Evolutionary conservation across 2,888 invertebrate genomes (phyloP), one percentile per base, ranked within the genome.

Genomic region (Marronus borbonicus): DNA sequence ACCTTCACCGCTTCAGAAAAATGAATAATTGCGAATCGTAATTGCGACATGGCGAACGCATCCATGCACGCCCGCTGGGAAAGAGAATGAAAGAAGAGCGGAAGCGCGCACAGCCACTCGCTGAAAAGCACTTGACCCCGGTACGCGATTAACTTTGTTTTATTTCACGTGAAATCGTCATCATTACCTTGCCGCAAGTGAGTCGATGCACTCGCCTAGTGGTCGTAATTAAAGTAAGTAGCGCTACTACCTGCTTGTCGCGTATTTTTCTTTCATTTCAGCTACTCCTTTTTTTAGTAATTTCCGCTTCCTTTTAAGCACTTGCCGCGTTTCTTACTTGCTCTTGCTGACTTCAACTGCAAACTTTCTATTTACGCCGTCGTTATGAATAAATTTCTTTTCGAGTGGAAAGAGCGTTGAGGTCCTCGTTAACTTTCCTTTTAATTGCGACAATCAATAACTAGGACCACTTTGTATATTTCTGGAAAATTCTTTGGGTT

Each of bases 1-100:
- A 52, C 7, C 50, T 2, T 62, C 50, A 20, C 10, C 44, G 52
- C 39, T 58, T 14, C 39, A 66, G 39, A 65, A 77, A 72, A 72
- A 70, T 77, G 77, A 77, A 64, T 77, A 77, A 77, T 72, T 77
- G 39, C 65, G 58, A 52, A 36, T 20, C 55, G 44, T 76, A 76
- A 68, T 68, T 76, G 58, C 76, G 31, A 68, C 76, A 76, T 24
- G 24, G 60, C 60, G 20, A 44, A 36, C 44, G 20, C 44, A 20
- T 17, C 8, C 60, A 17, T 36, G 39, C 24, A 72, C 36, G 20
- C 17, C 65, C 39, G n/a, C 39, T 14, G 10, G 39, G 20, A 55
- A 14, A 36, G n/a, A 65, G 14, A 20, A 17, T 52, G 28, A 52
- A 74, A 60, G 24, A 39, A 28, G 24, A 24, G 44, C 8, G 24